Percentiles rank a stretch among this genome's conserved stretches.
These are phyloP conservation scores for Hirundo rustica DNA, from an alignment of 2,797 vertebrate genomes.

Conservation along the genomic window DNA sequence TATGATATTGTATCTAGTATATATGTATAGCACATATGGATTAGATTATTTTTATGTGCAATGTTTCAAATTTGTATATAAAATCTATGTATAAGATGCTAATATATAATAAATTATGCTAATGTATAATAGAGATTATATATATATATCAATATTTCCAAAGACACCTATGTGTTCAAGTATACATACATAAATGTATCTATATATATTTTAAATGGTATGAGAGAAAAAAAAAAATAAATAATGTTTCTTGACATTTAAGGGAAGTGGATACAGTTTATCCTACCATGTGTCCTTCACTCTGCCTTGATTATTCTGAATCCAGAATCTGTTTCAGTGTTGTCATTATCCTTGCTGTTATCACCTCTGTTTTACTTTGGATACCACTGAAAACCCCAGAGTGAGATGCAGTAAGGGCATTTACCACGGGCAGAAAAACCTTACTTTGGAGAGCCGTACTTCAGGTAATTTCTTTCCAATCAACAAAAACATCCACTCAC, in stretches of 20 bases:
- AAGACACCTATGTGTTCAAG: not conserved
- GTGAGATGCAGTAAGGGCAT: not conserved
- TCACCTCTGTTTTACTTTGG: not conserved
- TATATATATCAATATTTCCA: not conserved
- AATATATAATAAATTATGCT: not conserved
- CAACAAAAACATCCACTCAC: not conserved
- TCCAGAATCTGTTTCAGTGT: not conserved
- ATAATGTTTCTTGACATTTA: not conserved
- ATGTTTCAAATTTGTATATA: not conserved
- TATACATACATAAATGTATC: not conserved
- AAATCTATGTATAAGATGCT: not conserved
- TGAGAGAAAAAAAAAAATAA: not conserved
- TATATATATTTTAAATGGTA: not conserved
- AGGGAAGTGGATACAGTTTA: not conserved
- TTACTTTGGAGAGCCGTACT: not conserved
- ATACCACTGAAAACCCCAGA: not conserved
- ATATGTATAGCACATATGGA: not conserved
- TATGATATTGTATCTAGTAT: not conserved
- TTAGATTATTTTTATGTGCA: not conserved
- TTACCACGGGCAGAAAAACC: not conserved
- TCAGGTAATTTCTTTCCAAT: not conserved
- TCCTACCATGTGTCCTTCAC: not conserved
- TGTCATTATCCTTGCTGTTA: not conserved
- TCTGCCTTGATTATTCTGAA: not conserved
- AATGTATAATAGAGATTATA: not conserved